Conservation (phyloP, 2,888 invertebrate genomes). For the Drosophila infuscata region DNA sequence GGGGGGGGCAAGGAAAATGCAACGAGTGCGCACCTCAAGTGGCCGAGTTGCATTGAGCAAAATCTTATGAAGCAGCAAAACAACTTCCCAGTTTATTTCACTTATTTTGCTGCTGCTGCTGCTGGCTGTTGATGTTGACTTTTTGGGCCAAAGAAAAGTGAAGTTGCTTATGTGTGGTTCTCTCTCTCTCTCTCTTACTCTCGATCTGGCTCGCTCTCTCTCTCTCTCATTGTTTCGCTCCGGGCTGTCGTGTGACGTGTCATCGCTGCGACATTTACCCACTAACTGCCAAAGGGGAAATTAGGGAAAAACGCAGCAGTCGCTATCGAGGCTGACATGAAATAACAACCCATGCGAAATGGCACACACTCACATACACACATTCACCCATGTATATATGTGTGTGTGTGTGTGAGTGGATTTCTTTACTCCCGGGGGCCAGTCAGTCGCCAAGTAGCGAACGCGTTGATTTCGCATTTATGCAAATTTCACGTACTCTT, state of each 20-base stretch:
- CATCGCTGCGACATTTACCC: constrained; percentile 74
- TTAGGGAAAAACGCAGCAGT: constrained; percentile 62
- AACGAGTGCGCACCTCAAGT: constrained; percentile 52
- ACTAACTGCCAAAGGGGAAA: constrained; percentile 72
- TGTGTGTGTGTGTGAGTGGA: constrained; percentile 15
- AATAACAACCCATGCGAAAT: constrained; percentile 70
- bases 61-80: constrained; percentile 45
- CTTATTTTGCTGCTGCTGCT: constrained; percentile 37
- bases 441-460: constrained; percentile 63
- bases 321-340: constrained; percentile 52
- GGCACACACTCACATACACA: constrained; percentile 13
- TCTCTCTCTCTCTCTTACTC: not conserved
- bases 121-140: constrained; percentile 28
- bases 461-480: constrained; percentile 80
- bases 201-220: constrained; percentile 1
- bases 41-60: constrained; percentile 48
- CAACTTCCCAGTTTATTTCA: constrained; percentile 51
- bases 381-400: not conserved
- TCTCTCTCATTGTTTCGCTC: not conserved
- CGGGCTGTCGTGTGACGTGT: constrained; percentile 40
- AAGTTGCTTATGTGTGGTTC: constrained; percentile 34
- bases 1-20: not conserved
- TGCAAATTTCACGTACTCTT: constrained; percentile 77
- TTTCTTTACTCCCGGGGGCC: constrained; percentile 28
- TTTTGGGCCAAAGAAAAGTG: constrained; percentile 79